These are phyloP conservation scores for Platycheirus albimanus DNA, from an alignment of 2,888 invertebrate species.

Conservation along the genomic window DNA sequence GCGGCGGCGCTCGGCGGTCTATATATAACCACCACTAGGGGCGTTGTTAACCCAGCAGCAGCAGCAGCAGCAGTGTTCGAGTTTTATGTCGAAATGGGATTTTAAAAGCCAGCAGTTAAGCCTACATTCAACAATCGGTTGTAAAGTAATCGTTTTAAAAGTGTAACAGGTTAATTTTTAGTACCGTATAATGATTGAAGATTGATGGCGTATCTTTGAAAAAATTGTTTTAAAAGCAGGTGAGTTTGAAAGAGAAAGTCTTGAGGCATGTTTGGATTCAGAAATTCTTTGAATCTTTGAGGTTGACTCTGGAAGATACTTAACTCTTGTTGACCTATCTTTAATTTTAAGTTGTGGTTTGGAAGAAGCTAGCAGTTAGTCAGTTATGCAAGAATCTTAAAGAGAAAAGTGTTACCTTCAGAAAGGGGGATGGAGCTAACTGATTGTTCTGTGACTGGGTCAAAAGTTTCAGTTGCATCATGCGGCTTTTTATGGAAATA, in stretches of 20 bases:
- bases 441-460: too few species aligned
- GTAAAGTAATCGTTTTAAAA: conserved; percentile 58
- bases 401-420: too few species aligned
- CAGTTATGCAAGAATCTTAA: too few species aligned
- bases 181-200: conserved; percentile 48
- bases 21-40: conserved; percentile 27
- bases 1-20: not conserved
- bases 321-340: too few species aligned
- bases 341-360: too few species aligned
- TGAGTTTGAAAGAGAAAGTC: conserved; percentile 64
- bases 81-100: conserved; percentile 55
- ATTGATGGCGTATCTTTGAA: not conserved
- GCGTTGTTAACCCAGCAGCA: conserved; percentile 68
- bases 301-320: not conserved
- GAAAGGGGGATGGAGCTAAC: too few species aligned
- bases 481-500: too few species aligned
- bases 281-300: conserved; percentile 16
- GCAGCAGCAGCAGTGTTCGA: conserved; percentile 51
- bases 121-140: conserved; percentile 20
- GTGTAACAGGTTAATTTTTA: conserved; percentile 65
- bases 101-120: conserved; percentile 63
- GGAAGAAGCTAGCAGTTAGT: too few species aligned
- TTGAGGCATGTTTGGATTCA: not conserved
- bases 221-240: conserved; percentile 10
- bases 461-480: too few species aligned